These are phyloP conservation scores for Pristionchus entomophagus DNA, from an alignment of 2,888 invertebrate genomes.

Conservation along the genomic window DNA sequence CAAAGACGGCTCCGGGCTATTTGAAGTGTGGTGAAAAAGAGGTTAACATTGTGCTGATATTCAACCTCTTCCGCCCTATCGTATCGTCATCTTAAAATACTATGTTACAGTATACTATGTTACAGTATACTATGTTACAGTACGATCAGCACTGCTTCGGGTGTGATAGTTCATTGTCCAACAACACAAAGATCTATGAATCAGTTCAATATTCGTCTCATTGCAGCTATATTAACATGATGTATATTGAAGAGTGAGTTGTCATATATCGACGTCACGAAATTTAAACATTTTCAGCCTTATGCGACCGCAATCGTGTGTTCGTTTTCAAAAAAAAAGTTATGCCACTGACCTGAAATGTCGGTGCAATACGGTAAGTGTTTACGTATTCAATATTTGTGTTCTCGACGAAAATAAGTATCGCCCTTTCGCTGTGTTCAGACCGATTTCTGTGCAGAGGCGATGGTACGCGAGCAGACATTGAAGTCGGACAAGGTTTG, in stretches of 20 bases:
- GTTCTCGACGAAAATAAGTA: too few species aligned
- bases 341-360: neutral
- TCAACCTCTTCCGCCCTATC: too few species aligned
- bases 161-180: neutral
- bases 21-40: neutral
- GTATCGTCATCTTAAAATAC: too few species aligned
- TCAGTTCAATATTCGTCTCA: too few species aligned
- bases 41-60: too few species aligned
- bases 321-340: neutral
- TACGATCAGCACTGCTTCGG: neutral
- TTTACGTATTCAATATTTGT: neutral
- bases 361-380: neutral
- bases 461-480: neutral
- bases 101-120: too few species aligned
- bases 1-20: neutral
- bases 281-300: neutral
- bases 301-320: neutral
- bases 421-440: too few species aligned
- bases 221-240: neutral
- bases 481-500: neutral
- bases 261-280: too few species aligned
- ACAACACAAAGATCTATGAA: neutral
- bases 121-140: neutral
- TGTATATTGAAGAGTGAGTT: neutral
- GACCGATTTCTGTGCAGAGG: neutral